These are phyloP conservation scores for Microtus pennsylvanicus DNA, from an alignment of 2,113 vertebrate species.

Conservation along the genomic window DNA sequence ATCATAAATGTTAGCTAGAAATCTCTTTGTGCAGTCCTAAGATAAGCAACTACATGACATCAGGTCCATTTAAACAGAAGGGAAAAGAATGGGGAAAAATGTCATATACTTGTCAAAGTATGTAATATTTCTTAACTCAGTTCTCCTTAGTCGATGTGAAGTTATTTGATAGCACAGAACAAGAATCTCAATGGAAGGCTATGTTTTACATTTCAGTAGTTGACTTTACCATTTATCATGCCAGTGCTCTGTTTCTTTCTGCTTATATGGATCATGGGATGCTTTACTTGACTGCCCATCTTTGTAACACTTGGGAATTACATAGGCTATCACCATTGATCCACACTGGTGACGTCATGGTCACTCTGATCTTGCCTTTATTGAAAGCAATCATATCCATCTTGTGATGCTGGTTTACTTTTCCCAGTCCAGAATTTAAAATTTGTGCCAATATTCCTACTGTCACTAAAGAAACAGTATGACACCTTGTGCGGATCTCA, in stretches of 20 bases:
- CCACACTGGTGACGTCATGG: neutral
- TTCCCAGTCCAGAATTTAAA: neutral
- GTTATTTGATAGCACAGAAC: neutral
- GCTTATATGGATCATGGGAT: neutral
- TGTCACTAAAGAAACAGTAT: neutral
- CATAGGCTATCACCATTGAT: neutral
- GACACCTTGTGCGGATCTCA: neutral
- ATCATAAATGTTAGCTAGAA: neutral
- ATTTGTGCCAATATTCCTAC: neutral
- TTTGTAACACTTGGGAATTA: neutral
- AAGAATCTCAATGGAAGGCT: neutral
- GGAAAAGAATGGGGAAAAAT: neutral
- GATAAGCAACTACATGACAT: neutral
- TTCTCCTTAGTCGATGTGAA: neutral
- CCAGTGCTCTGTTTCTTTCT: neutral
- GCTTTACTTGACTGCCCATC: neutral
- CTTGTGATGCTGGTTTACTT: neutral
- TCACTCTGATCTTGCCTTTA: neutral
- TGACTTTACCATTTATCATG: neutral
- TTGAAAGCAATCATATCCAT: neutral
- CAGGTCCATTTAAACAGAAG: neutral
- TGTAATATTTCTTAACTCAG: neutral
- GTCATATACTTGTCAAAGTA: neutral
- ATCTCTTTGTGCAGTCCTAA: neutral
- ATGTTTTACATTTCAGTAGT: neutral